Evolutionary conservation across 2,888 invertebrate species (phyloP).

Genomic region (Macropis europaea): DNA sequence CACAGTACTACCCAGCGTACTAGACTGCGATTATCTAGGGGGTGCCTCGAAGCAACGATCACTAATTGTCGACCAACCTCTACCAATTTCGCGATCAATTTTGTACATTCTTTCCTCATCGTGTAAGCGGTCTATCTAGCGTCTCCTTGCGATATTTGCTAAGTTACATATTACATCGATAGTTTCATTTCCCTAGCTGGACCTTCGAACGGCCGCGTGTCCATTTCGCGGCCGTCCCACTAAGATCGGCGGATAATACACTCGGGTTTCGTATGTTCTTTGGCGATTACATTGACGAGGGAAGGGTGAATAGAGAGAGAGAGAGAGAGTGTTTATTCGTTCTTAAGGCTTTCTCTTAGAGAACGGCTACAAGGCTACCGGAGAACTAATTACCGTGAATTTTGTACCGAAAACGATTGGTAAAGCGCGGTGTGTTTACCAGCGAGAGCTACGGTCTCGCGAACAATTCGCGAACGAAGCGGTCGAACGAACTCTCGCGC

Average conservation of each 20-base stretch:
- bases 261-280: slow-evolving; percentile 18
- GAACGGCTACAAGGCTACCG: slow-evolving; percentile 34
- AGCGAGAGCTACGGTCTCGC: slow-evolving; percentile 12
- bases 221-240: not conserved
- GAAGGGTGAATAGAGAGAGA: not conserved
- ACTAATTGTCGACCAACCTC: slow-evolving; percentile 65
- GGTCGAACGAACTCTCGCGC: not conserved
- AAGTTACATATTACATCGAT: slow-evolving; percentile 45
- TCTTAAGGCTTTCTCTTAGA: slow-evolving; percentile 24
- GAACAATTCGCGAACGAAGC: not conserved
- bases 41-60: slow-evolving; percentile 72
- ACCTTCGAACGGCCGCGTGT: slow-evolving; percentile 1
- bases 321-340: not conserved
- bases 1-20: slow-evolving; percentile 76
- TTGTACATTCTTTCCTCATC: slow-evolving; percentile 64
- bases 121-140: slow-evolving; percentile 58
- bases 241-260: slow-evolving; percentile 18
- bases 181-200: slow-evolving; percentile 20
- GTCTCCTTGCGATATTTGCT: slow-evolving; percentile 39
- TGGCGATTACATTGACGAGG: slow-evolving; percentile 21
- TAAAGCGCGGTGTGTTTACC: slow-evolving; percentile 22
- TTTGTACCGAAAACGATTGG: slow-evolving; percentile 23
- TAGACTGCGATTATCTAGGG: slow-evolving; percentile 74
- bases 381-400: slow-evolving; percentile 27
- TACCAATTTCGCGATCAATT: slow-evolving; percentile 67